A percentile compares a stretch with the other conserved stretches of the same genome.
Conservation (phyloP, 2,113 vertebrate species). For the Tapirus terrestris region DNA sequence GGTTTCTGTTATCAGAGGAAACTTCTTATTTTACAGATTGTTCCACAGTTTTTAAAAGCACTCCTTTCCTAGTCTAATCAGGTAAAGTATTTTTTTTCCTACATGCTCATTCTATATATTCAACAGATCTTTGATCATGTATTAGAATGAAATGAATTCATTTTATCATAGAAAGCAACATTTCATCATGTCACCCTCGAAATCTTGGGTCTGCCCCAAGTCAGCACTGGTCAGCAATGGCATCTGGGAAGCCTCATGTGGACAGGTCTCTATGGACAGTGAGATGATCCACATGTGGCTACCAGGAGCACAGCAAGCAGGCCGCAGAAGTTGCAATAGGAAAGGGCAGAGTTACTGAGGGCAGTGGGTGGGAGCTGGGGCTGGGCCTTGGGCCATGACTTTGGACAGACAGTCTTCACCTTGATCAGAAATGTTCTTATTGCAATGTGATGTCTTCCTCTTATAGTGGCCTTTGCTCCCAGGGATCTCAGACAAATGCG, state of each 20-base stretch:
- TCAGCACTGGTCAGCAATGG: background rate
- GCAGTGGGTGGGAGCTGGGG: background rate
- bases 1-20: slow-evolving; percentile 29
- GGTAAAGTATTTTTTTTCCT: background rate
- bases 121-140: background rate
- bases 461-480: background rate
- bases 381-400: fast-evolving
- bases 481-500: background rate
- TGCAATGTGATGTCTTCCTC: background rate
- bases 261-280: background rate
- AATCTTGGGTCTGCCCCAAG: background rate
- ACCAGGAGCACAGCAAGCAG: background rate
- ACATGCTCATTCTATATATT: background rate
- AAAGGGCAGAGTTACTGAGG: fast-evolving
- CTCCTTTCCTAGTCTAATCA: background rate
- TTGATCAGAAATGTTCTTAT: background rate
- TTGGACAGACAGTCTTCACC: background rate
- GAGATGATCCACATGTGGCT: background rate
- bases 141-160: background rate
- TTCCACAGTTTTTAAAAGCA: background rate
- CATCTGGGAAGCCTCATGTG: background rate
- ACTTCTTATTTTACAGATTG: background rate
- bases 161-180: background rate
- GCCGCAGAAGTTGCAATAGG: background rate
- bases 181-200: background rate